These are phyloP conservation scores for Plestiodon gilberti DNA, from an alignment of 2,113 vertebrate genomes.

Conservation along the genomic window DNA sequence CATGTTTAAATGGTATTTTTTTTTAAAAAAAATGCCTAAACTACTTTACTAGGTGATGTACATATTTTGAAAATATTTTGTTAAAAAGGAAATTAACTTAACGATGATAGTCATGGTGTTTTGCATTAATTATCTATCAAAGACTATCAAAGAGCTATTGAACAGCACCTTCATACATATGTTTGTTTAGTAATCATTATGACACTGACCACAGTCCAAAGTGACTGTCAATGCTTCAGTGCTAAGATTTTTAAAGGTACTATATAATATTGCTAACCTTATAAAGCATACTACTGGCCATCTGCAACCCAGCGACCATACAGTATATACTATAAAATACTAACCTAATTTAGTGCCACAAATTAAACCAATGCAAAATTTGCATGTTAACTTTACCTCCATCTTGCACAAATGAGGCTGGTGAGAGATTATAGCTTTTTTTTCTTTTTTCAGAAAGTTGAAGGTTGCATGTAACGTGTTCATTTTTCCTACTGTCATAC, in stretches of 20 bases:
- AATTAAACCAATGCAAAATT: conserved; percentile 68
- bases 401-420: conserved; percentile 7
- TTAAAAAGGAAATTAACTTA: conserved; percentile 56
- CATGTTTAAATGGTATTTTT: conserved; percentile 47
- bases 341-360: conserved; percentile 74
- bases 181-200: conserved; percentile 50
- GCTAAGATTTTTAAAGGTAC: conserved; percentile 44
- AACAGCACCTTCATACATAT: conserved; percentile 52
- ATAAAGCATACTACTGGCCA: conserved; percentile 52
- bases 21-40: conserved; percentile 28
- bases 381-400: neutral
- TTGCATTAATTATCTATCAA: conserved; percentile 41
- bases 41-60: conserved; percentile 48
- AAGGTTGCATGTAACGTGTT: neutral
- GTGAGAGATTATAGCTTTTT: neutral
- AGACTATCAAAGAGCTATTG: conserved; percentile 46
- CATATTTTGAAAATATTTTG: conserved; percentile 52
- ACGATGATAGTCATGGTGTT: conserved; percentile 50
- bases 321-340: conserved; percentile 63
- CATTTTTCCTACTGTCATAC: no score
- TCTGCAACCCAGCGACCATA: conserved; percentile 44
- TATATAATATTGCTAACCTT: conserved; percentile 17
- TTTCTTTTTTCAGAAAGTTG: neutral
- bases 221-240: neutral
- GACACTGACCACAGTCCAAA: neutral